Percentiles rank a stretch among this genome's conserved stretches.
Evolutionary conservation across 2,113 vertebrate species (phyloP).

Genomic region (Pandion haliaetus): DNA sequence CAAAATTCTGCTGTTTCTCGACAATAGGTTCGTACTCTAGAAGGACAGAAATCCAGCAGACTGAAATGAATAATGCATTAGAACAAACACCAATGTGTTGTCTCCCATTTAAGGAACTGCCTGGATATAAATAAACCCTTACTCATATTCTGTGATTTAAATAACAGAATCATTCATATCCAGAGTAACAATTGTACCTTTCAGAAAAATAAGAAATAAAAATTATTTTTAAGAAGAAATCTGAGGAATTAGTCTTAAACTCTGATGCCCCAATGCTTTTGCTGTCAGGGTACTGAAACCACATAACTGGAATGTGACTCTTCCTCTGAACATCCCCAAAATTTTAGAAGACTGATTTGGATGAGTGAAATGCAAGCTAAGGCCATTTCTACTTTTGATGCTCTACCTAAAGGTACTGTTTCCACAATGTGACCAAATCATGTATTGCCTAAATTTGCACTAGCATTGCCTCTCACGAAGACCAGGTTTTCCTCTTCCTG

Average conservation of each 20-base stretch:
- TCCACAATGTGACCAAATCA: neutral
- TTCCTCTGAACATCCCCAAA: neutral
- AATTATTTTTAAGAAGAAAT: neutral
- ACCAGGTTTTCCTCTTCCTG: neutral
- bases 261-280: neutral
- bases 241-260: neutral
- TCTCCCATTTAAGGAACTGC: slow-evolving; percentile 63
- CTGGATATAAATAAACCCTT: slow-evolving; percentile 57
- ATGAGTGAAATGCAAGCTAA: neutral
- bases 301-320: neutral
- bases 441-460: neutral
- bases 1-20: slow-evolving; percentile 30
- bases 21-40: slow-evolving; percentile 19
- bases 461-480: neutral
- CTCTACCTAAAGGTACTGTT: neutral
- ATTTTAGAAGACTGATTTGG: neutral
- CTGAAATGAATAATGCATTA: slow-evolving; percentile 59
- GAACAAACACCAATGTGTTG: slow-evolving; percentile 49
- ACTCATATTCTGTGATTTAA: neutral
- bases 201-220: slow-evolving; percentile 18
- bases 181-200: neutral
- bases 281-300: neutral
- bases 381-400: neutral
- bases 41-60: slow-evolving; percentile 44
- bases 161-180: neutral